Evolutionary conservation across 2,888 invertebrate species (phyloP).

Genomic region (Cartodere bifasciata): DNA sequence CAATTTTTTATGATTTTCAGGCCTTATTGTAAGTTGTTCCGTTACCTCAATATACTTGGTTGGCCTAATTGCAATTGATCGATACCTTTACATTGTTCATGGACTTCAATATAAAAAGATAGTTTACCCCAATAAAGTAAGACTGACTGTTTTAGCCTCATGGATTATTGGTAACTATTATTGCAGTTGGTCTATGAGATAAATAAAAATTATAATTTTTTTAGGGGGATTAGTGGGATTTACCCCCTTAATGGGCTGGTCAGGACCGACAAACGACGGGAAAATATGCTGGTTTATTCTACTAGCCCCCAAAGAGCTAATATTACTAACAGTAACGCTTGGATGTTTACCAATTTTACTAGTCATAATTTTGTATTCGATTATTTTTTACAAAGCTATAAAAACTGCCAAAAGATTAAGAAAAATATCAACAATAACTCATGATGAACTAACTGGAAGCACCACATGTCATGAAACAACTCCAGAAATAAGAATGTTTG

Average conservation of each 20-base stretch:
- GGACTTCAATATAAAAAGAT: slow-evolving; percentile 50
- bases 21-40: slow-evolving; percentile 49
- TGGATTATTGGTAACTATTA: slow-evolving; percentile 44
- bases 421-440: slow-evolving; percentile 24
- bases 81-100: slow-evolving; percentile 51
- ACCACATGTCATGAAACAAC: neutral
- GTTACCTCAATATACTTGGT: slow-evolving; percentile 52
- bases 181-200: neutral
- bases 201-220: slow-evolving; percentile 15
- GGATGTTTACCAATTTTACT: slow-evolving; percentile 41
- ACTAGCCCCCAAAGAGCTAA: slow-evolving; percentile 41
- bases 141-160: slow-evolving; percentile 40
- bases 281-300: slow-evolving; percentile 45
- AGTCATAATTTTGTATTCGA: slow-evolving; percentile 40
- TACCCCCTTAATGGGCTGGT: slow-evolving; percentile 47
- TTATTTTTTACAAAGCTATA: slow-evolving; percentile 45
- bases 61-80: slow-evolving; percentile 48
- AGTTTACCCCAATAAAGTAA: slow-evolving; percentile 44
- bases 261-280: slow-evolving; percentile 39
- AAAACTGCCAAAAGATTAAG: slow-evolving; percentile 39
- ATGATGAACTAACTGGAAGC: slow-evolving; percentile 15
- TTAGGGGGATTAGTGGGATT: slow-evolving; percentile 45
- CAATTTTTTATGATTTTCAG: too few relatives aligned
- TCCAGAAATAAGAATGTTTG: slow-evolving; percentile 18
- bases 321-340: slow-evolving; percentile 42